These are phyloP conservation scores for Chouioia cunea DNA, from an alignment of 2,888 invertebrate species.

Conservation along the genomic window DNA sequence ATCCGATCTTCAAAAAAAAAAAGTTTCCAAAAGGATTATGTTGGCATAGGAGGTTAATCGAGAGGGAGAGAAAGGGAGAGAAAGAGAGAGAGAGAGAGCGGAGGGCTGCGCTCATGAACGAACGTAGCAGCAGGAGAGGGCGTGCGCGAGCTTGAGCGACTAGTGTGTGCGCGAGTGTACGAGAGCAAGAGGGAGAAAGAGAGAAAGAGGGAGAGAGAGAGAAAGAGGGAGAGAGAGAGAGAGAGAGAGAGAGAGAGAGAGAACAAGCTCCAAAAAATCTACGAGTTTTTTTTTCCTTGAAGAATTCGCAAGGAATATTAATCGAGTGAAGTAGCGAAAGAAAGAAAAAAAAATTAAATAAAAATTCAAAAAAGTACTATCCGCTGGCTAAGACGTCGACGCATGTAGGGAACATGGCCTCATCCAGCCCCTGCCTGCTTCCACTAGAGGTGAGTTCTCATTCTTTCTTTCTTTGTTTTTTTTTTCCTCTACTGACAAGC, in stretches of 20 bases:
- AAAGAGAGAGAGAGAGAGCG: conserved; percentile 20
- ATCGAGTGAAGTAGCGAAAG: conserved; percentile 20
- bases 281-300: conserved; percentile 56
- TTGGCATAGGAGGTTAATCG: background rate
- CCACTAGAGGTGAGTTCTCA: conserved; percentile 67
- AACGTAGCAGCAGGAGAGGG: background rate
- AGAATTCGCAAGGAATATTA: conserved; percentile 56
- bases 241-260: conserved; percentile 4
- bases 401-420: conserved; percentile 69
- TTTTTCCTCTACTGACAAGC: background rate
- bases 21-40: too few relatives aligned
- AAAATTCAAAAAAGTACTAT: too few relatives aligned
- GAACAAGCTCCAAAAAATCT: conserved; percentile 60
- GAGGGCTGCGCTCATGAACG: conserved; percentile 4
- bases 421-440: conserved; percentile 69
- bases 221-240: background rate
- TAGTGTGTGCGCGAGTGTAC: conserved; percentile 25
- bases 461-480: background rate
- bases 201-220: conserved; percentile 10
- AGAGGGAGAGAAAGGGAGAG: background rate
- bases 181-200: conserved; percentile 37
- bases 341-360: conserved; percentile 6
- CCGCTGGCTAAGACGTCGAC: conserved; percentile 50
- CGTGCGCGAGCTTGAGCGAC: conserved; percentile 24
- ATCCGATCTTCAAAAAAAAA: too few relatives aligned